Evolutionary conservation across 2,797 vertebrate species (phyloP), one percentile per base, ranked within the genome.

Genomic region (Malurus splendens): DNA sequence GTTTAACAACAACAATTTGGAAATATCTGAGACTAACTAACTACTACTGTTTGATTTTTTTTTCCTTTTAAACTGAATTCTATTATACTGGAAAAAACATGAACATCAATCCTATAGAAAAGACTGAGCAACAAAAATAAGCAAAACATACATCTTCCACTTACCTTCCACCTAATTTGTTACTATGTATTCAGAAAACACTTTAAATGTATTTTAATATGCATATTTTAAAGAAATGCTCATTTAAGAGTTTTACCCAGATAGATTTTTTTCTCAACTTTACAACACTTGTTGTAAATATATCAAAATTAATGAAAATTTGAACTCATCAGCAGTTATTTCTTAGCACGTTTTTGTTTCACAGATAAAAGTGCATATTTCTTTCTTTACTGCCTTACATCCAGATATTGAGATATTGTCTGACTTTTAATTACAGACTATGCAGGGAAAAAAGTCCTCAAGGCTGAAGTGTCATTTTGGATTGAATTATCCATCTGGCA

Each of bases 371-470:
- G 9, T 20, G 56, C 0, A 1, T 47, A 18, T 38, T 30, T 62
- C 19, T 82, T 74, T 72, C 55, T 64, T 52, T 80, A 77, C 20
- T 27, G 7, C 2, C n/a, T 28, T 24, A 30, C 14, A 70, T 62
- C 44, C 38, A 33, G 14, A 62, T 44, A 66, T 3, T 44, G 50
- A 92, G 54, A 72, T 76, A 51, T 67, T 68, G 14, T 70, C 76
- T 77, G 50, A 28, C 38, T 92, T 96, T 94, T 93, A 95, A 91
- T 94, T 94, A 93, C 67, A 85, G 54, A 55, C 24, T 66, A 55
- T 25, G 44, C 17, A n/a, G n/a, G n/a, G n/a, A 19, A 23, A 47
- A 56, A 79, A 91, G 12, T 70, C 90, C 62, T 84, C 64, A 76
- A 94, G 86, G 90, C 47, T 60, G 6, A 73, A 87, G 39, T 85